These are phyloP conservation scores for Toxotes jaculatrix DNA, from an alignment of 2,113 vertebrate genomes.

Conservation along the genomic window DNA sequence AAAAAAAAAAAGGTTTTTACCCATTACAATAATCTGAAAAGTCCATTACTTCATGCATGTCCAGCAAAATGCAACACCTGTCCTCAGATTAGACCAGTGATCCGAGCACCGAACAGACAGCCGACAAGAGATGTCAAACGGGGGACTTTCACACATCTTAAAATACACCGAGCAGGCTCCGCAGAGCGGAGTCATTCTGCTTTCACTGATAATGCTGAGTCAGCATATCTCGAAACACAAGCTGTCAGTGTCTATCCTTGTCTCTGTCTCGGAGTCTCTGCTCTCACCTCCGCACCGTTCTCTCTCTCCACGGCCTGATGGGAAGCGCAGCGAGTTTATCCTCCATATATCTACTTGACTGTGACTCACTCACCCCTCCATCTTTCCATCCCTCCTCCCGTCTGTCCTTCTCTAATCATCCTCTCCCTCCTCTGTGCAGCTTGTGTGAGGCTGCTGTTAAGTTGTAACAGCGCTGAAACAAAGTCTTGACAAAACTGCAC, in stretches of 20 bases:
- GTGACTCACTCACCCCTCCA: conserved; percentile 1
- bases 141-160: conserved; percentile 41
- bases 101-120: not conserved
- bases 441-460: not conserved
- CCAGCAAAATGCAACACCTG: not conserved
- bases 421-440: not conserved
- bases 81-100: not conserved
- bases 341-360: conserved; percentile 13
- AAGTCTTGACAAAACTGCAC: not conserved
- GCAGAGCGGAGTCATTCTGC: not conserved
- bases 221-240: conserved; percentile 37
- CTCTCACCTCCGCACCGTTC: not conserved
- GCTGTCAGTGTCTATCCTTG: conserved; percentile 60
- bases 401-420: not conserved
- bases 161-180: conserved; percentile 15
- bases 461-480: not conserved
- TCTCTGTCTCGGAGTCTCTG: conserved; percentile 36
- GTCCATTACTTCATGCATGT: not conserved
- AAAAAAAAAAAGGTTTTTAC: not conserved
- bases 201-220: conserved; percentile 45
- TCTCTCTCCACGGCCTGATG: conserved; percentile 36
- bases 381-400: not conserved
- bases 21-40: not conserved
- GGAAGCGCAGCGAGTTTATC: conserved; percentile 20
- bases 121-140: conserved; percentile 35